Evolutionary conservation across 2,888 invertebrate species (phyloP).

Genomic region (Amblyjoppa proteus): DNA sequence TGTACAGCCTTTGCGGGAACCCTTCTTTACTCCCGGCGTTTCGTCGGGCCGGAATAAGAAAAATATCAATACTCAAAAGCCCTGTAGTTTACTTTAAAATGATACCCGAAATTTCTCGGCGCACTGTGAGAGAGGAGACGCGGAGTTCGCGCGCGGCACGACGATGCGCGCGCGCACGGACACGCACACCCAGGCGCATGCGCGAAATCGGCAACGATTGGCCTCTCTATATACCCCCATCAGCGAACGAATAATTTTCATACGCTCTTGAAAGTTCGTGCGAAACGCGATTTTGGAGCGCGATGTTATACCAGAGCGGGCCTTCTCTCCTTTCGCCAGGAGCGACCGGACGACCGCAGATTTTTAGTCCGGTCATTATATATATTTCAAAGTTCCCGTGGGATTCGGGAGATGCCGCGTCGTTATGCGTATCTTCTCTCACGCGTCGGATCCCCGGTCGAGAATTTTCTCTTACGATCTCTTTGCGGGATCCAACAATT

Average conservation of each 20-base stretch:
- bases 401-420: constrained; percentile 31
- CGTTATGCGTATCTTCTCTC: constrained; percentile 30
- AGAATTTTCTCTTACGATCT: not conserved
- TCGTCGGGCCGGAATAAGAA: constrained; percentile 4
- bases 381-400: constrained; percentile 53
- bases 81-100: constrained; percentile 28
- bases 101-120: constrained; percentile 19
- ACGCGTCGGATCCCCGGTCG: constrained; percentile 47
- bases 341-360: constrained; percentile 60
- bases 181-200: constrained; percentile 7
- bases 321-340: constrained; percentile 22
- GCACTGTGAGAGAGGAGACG: constrained; percentile 6
- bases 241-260: constrained; percentile 52
- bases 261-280: constrained; percentile 48
- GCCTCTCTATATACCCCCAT: constrained; percentile 4
- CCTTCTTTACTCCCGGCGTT: not conserved
- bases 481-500: constrained; percentile 33
- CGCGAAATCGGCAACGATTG: constrained; percentile 19
- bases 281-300: constrained; percentile 52
- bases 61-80: constrained; percentile 26
- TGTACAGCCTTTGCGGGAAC: not conserved
- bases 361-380: constrained; percentile 61
- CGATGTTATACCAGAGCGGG: constrained; percentile 45
- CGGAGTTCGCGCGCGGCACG: constrained; percentile 5
- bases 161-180: not conserved